Percentiles rank a stretch among this genome's conserved stretches.
These are phyloP conservation scores for Lepus oiostolus DNA, from an alignment of 2,797 vertebrate genomes.

Conservation along the genomic window DNA sequence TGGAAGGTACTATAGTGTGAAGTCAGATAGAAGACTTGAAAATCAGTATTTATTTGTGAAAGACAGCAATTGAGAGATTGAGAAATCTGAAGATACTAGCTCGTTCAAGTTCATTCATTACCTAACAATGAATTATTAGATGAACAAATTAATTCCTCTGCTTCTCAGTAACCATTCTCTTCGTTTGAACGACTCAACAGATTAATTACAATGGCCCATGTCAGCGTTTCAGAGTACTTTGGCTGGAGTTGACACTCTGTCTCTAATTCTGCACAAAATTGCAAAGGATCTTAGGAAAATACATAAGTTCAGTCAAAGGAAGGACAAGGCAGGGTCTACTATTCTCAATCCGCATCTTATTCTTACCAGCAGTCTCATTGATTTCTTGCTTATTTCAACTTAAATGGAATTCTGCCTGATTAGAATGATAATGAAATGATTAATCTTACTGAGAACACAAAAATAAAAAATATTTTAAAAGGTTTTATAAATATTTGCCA, in stretches of 20 bases:
- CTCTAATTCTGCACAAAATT: background rate
- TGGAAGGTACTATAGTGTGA: background rate
- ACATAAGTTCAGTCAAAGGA: background rate
- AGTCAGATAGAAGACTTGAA: background rate
- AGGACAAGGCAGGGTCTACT: background rate
- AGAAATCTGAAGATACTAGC: background rate
- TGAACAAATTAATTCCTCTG: background rate
- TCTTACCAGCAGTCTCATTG: background rate
- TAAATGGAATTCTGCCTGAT: background rate
- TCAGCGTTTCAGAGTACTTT: background rate
- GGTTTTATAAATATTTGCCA: background rate
- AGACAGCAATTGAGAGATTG: background rate
- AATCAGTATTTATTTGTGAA: background rate
- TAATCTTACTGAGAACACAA: background rate
- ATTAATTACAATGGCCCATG: background rate
- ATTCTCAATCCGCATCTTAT: background rate
- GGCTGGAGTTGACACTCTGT: background rate
- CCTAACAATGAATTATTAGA: background rate
- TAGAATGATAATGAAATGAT: background rate
- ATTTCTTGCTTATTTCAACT: conserved; percentile 3
- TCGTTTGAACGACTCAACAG: background rate
- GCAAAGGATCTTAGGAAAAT: background rate
- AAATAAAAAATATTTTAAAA: conserved; percentile 10
- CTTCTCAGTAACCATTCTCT: background rate
- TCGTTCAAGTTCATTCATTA: background rate